Percentiles rank a stretch among this genome's conserved stretches.
phyloP scores from a whole-genome alignment of 2,797 vertebrate genomes.

The Thamnophis elegans region DNA sequence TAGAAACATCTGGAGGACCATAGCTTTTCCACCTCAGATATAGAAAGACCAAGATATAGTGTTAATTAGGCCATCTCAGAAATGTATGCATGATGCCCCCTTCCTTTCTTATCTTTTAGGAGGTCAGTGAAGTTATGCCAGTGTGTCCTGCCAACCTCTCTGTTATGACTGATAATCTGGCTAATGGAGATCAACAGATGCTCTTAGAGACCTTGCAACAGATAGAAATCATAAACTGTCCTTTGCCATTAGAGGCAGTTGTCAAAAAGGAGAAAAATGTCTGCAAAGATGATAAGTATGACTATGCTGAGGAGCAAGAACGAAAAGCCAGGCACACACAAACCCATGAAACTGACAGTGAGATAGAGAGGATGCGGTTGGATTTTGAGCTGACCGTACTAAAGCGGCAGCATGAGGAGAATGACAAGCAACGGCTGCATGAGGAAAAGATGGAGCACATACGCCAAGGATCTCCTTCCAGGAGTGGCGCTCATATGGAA shows the following conservation, averaged over 20 bases:
- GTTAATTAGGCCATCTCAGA: not conserved
- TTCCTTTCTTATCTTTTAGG: slow-evolving; percentile 10
- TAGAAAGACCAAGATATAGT: not conserved
- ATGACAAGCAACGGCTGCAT: slow-evolving; percentile 49
- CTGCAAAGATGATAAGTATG: not conserved
- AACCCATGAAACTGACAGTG: slow-evolving; percentile 2
- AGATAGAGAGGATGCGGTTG: slow-evolving; percentile 60
- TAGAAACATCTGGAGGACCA: not conserved
- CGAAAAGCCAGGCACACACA: not conserved
- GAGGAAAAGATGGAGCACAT: slow-evolving; percentile 56
- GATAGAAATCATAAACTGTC: not conserved
- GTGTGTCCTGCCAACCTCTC: slow-evolving; percentile 1
- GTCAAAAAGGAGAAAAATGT: not conserved
- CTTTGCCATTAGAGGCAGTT: slow-evolving; percentile 18
- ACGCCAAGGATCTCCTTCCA: slow-evolving; percentile 10
- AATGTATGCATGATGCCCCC: not conserved
- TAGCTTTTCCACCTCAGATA: not conserved
- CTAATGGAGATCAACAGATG: not conserved
- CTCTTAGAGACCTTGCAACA: slow-evolving; percentile 11
- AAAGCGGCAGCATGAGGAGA: slow-evolving; percentile 51
- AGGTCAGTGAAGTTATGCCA: not conserved
- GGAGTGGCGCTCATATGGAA: not conserved
- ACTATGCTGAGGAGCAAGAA: not conserved
- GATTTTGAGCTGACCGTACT: slow-evolving; percentile 59
- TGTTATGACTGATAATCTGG: slow-evolving; percentile 1